A percentile compares a stretch with the other conserved stretches of the same genome.
Evolutionary conservation across 1,140 invertebrate genomes (phyloP).

Genomic region (Brachionus paranguensis): DNA sequence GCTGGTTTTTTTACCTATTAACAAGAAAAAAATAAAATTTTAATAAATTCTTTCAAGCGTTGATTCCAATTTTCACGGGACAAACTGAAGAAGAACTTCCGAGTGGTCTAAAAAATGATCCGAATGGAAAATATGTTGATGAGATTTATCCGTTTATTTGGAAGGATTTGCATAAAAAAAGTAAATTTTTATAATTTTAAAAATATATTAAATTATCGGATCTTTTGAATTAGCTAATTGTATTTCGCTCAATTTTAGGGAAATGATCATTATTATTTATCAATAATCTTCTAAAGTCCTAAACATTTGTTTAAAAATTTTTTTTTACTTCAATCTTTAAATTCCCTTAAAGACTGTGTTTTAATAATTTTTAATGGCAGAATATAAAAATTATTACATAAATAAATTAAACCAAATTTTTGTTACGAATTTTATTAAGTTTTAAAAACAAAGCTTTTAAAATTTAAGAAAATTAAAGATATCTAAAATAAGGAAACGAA

Average conservation of each 20-base stretch:
- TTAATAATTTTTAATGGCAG: too few relatives aligned
- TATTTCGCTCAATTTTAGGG: too few relatives aligned
- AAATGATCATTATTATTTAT: background rate
- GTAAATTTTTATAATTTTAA: background rate
- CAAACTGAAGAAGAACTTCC: conserved; percentile 79
- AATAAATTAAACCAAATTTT: too few relatives aligned
- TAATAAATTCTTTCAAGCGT: background rate
- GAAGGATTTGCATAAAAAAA: conserved; percentile 46
- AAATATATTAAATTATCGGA: background rate
- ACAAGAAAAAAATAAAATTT: background rate
- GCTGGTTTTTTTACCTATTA: background rate
- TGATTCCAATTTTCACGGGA: conserved; percentile 70
- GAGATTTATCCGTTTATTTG: conserved; percentile 62
- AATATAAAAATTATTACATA: too few relatives aligned
- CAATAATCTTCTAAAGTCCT: background rate
- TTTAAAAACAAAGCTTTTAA: too few relatives aligned
- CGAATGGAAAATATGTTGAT: conserved; percentile 65
- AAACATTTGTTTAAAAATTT: too few relatives aligned
- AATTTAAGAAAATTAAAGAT: too few relatives aligned
- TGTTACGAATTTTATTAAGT: too few relatives aligned
- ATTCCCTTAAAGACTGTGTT: too few relatives aligned
- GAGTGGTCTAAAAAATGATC: conserved; percentile 68
- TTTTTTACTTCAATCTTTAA: too few relatives aligned
- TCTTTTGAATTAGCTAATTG: too few relatives aligned
- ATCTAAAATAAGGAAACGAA: too few relatives aligned